Base-by-base conservation (phyloP, 2,888 invertebrate species). In the Tineola bisselliella region DNA sequence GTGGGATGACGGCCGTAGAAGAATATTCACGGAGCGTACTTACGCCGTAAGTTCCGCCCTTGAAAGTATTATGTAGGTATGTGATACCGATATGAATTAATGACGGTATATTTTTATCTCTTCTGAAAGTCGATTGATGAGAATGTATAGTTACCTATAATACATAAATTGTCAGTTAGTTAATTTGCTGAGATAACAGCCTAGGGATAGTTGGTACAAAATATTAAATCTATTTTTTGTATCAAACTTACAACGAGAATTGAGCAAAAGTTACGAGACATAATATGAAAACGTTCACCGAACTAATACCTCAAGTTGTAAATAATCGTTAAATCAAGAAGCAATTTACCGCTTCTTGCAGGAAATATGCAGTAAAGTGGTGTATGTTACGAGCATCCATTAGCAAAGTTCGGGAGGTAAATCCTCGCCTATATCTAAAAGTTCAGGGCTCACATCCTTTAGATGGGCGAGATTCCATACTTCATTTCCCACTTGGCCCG, bases 21-120 rank as follows among this genome's bases (percentile, higher is more conserved):
- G 81, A 86, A 84, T 87, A 84, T 87, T 86, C 86, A 83, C 79
- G 71, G 78, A 75, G 82, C 84, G 84, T 84, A 79, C 74, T 73
- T 68, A 67, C 68, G 66, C 66, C 69, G 74, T 77, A 77, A 76
- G 73, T 72, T 76, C 74, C 75, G 69, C 74, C 76, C 77, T 79
- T 74, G 72, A 70, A 76, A 75, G 74, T 74, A 78, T 74, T 77
- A 77, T 44, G 44, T 60, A 60, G 44, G 44, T 58, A 30, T 30
- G 33, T 33, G 58, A 25, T 33, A 33, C 58, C 13, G 79, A 78
- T 77, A 78, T 77, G 71, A 75, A 72, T 70, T 54, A 69, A 74
- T 75, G 73, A 72, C 77, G 74, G 31, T 38, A 25, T 56, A 76
- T 74, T 72, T 68, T 70, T 66, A 70, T 70, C 66, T 65, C 69